Evolutionary conservation across 2,797 vertebrate species (phyloP), one percentile per base, ranked within the genome.

Genomic region (Pygocentrus nattereri): DNA sequence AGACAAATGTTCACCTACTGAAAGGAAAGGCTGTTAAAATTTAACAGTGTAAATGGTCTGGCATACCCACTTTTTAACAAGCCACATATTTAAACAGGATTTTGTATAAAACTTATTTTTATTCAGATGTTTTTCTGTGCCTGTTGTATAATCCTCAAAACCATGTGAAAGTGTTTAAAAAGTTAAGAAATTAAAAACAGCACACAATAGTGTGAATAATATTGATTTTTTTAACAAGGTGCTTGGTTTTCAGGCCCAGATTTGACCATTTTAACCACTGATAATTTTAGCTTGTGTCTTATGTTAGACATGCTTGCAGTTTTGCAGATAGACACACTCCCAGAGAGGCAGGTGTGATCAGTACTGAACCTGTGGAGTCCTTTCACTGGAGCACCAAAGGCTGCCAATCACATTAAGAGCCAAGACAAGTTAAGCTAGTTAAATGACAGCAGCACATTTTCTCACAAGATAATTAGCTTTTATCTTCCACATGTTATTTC

Each of bases 321-420:
- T 30, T 27, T 69, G 72, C 38, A 67, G 61, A 56, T 30, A 58
- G 79, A n/a, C 4, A 3, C 61, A 67, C 4, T 73, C 50, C 16
- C 16, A 71, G 59, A 62, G 54, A 58, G 18, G 21, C 69, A 25
- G 74, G 79, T 81, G 81, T 85, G 81, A 67, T 44, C 41, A 44
- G 41, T 41, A 56, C 79, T 76, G 62, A 86, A 84, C 73, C 27
- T 18, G 34, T 58, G 13, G 21, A 64, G 67, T 62, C 70, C 62
- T 84, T 87, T 88, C 78, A 88, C 78, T 82, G 62, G 62, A 67
- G 62, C 73, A 87, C 78, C 75, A 85, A 90, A 88, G 86, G 88
- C 80, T 76, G 80, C 82, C 44, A 5, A 31, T 82, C 34, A 50
- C 34, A 50, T 77, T 87, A 91, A 88, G 81, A 77, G 85, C 88